Evolutionary conservation across 2,797 vertebrate species (phyloP).

Genomic region (Lacerta agilis): DNA sequence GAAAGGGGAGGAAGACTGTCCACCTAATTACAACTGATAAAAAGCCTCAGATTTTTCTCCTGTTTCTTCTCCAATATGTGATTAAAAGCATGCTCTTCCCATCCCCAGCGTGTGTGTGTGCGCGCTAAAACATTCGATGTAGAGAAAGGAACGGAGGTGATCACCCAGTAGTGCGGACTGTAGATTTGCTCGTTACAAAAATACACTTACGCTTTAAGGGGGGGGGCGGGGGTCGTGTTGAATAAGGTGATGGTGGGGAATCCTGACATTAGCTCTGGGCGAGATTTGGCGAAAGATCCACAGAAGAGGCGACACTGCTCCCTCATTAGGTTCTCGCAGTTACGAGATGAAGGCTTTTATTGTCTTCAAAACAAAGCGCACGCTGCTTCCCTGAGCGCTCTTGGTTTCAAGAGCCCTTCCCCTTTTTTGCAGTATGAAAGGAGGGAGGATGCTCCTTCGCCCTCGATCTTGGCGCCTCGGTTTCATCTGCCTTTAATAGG

Average conservation of each 20-base stretch:
- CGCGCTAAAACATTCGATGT: conserved; percentile 40
- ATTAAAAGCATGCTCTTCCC: conserved; percentile 37
- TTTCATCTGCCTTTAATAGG: conserved; percentile 45
- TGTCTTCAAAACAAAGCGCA: conserved; percentile 77
- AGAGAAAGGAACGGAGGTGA: neutral
- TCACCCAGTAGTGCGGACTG: conserved; percentile 7
- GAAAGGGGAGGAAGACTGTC: conserved; percentile 84
- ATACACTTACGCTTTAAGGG: conserved; percentile 35
- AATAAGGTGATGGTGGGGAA: neutral
- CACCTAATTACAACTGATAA: conserved; percentile 82
- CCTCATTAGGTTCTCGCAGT: conserved; percentile 61
- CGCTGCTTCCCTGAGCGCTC: conserved; percentile 41
- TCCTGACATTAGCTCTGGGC: conserved; percentile 51
- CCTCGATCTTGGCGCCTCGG: neutral
- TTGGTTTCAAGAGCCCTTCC: conserved; percentile 41
- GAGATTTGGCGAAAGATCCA: conserved; percentile 69
- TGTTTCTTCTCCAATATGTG: conserved; percentile 56
- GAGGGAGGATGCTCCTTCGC: conserved; percentile 30
- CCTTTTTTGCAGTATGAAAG: conserved; percentile 20
- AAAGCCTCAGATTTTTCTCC: conserved; percentile 49
- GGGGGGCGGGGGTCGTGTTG: conserved; percentile 34
- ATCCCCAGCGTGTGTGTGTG: conserved; percentile 3
- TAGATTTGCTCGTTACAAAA: conserved; percentile 31
- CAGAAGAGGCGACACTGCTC: conserved; percentile 52
- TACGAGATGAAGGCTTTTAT: conserved; percentile 65